Base-by-base conservation (phyloP, 1,140 invertebrate genomes). In the Melipona quadrifasciata region DNA sequence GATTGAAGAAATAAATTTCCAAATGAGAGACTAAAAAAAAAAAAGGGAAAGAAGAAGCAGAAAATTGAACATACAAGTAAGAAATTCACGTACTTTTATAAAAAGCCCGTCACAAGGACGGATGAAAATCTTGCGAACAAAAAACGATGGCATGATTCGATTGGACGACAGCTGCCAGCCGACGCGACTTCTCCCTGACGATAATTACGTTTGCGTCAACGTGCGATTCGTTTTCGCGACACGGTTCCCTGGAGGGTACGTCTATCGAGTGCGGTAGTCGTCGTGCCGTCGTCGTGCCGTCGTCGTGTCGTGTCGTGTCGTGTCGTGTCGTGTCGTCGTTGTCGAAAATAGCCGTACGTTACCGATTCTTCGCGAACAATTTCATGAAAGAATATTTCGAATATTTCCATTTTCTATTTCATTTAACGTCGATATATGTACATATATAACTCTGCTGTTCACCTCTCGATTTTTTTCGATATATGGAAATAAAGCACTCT, bases 131-230 rank as follows among this genome's bases (percentile, higher is more conserved):
- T 76, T 57, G 73, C 75, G 75, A 74, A 39, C 68, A 55, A 89
- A 86, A 78, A 68, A 64, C 64, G 84, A 65, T 58, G 70, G 67
- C 53, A 47, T 70, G 85, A 87, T 89, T 89, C 80, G 85, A 89
- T 89, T 87, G 64, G 67, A 78, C 85, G 85, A 84, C 85, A 82
- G 76, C 74, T 83, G 87, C 72, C 87, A 89, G 82, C 71, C 68
- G 71, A n/a, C 64, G 51, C 70, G 77, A 53, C 74, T 81, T 86
- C 67, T 47, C 87, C 57, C 57, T 55, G 55, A 61, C 47, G 76
- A 86, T 89, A 89, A 86, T 88, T 79, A 73, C 86, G 47, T 68
- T 88, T 77, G 39, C 53, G 79, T 86, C 83, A 61, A 82, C 79
- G 84, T 47, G 77, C 79, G 72, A 89, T 85, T 89, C 85, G 72